These are phyloP conservation scores for Anthoscopus minutus DNA, from an alignment of 2,113 vertebrate species.

Conservation along the genomic window DNA sequence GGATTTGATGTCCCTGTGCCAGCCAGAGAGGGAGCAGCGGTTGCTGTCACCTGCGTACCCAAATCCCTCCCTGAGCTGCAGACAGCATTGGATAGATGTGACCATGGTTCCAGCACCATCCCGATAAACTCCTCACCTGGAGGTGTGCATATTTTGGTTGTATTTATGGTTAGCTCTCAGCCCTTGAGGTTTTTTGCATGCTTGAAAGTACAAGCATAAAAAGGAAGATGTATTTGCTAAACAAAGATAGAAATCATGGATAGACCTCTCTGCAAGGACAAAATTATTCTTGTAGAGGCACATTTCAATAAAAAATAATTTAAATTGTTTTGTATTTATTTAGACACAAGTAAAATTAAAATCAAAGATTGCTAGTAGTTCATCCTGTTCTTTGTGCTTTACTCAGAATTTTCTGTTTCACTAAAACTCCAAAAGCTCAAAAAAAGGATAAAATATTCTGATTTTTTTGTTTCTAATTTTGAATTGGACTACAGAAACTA, in stretches of 20 bases:
- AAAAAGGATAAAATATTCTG: not conserved
- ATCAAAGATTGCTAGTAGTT: not conserved
- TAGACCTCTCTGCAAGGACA: not conserved
- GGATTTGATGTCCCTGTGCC: not conserved
- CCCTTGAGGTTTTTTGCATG: not conserved
- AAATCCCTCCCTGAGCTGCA: not conserved
- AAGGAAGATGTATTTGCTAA: not conserved
- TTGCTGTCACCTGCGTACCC: not conserved
- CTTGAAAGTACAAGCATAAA: not conserved
- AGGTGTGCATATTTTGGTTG: not conserved
- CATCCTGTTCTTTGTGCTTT: not conserved
- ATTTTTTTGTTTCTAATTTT: not conserved
- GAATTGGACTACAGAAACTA: not conserved
- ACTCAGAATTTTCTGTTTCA: not conserved
- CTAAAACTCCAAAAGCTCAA: not conserved
- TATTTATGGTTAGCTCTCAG: not conserved
- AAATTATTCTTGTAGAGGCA: not conserved
- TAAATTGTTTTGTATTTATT: not conserved
- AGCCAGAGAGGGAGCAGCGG: not conserved
- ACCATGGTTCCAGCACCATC: accelerated
- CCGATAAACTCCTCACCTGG: not conserved
- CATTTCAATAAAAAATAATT: not conserved
- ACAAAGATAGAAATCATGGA: not conserved
- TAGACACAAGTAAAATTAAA: not conserved
- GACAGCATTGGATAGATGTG: too few species aligned